phyloP scores from a whole-genome alignment of 2,888 invertebrate genomes.

The Trachelus iudaicus region DNA sequence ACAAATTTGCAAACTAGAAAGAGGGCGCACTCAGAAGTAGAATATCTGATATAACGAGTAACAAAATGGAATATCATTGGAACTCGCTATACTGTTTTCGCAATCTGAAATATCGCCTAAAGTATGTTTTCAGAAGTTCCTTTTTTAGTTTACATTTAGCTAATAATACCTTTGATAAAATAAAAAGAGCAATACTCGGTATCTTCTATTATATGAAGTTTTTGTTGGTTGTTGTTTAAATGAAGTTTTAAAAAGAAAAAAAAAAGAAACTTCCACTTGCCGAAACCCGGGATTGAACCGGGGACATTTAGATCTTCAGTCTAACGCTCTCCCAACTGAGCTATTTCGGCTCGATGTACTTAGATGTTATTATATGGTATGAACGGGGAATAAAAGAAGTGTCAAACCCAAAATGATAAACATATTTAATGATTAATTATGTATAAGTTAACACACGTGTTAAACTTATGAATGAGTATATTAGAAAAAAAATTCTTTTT shows the following conservation, averaged over 20 bases:
- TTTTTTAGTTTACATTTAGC: background rate
- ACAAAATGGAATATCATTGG: background rate
- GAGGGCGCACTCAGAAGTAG: background rate
- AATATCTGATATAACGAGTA: background rate
- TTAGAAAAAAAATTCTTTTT: too few relatives aligned
- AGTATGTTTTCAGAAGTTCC: background rate
- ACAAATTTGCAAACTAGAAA: background rate
- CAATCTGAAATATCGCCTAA: background rate
- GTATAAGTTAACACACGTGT: too few relatives aligned
- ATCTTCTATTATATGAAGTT: background rate
- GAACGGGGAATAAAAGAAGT: too few relatives aligned
- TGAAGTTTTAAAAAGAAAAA: background rate
- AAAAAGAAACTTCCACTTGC: slow-evolving; percentile 5
- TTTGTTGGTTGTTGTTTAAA: background rate
- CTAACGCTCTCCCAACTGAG: slow-evolving; percentile 13
- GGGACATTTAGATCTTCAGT: background rate
- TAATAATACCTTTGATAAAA: background rate
- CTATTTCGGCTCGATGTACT: slow-evolving; percentile 16
- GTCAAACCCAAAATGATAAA: too few relatives aligned
- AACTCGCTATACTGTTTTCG: background rate
- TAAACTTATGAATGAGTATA: too few relatives aligned
- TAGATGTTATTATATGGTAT: too few relatives aligned
- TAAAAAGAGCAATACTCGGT: background rate
- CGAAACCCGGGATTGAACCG: slow-evolving; percentile 9
- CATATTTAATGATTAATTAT: too few relatives aligned